Conservation (phyloP, 2,113 vertebrate genomes). For the Enhydra lutris region DNA sequence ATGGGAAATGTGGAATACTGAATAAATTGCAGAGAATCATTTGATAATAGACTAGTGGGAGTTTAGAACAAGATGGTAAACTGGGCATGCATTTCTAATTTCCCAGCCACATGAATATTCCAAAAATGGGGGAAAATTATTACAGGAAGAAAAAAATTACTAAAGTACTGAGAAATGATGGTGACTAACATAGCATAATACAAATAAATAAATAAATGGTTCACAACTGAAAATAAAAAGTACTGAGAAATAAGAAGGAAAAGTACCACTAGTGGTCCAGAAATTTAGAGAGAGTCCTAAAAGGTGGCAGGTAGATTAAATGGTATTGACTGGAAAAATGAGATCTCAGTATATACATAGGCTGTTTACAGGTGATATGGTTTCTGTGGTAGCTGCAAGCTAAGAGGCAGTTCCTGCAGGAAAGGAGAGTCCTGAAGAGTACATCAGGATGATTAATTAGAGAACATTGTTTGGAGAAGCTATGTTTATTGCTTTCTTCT, state of each 20-base stretch:
- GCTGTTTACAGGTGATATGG: background rate
- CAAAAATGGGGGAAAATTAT: background rate
- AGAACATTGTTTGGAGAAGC: background rate
- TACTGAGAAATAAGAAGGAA: background rate
- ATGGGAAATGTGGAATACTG: background rate
- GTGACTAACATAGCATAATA: too few relatives aligned
- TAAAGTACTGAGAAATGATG: background rate
- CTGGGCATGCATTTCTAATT: background rate
- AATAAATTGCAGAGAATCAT: background rate
- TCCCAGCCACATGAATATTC: background rate
- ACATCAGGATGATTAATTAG: background rate
- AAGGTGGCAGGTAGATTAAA: background rate
- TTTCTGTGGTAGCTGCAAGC: background rate
- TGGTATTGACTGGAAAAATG: background rate
- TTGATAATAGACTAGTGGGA: background rate
- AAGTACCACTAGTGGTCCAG: background rate
- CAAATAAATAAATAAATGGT: too few relatives aligned
- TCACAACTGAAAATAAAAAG: background rate
- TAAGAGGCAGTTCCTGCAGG: background rate
- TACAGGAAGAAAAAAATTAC: background rate
- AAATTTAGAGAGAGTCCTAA: background rate
- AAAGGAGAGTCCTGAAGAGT: background rate
- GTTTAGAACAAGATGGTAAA: conserved; percentile 1
- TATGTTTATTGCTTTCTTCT: background rate
- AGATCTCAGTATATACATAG: background rate